A percentile compares a stretch with the other conserved stretches of the same genome.
Conservation (phyloP, 2,797 vertebrate species). For the Myioborus miniatus region DNA sequence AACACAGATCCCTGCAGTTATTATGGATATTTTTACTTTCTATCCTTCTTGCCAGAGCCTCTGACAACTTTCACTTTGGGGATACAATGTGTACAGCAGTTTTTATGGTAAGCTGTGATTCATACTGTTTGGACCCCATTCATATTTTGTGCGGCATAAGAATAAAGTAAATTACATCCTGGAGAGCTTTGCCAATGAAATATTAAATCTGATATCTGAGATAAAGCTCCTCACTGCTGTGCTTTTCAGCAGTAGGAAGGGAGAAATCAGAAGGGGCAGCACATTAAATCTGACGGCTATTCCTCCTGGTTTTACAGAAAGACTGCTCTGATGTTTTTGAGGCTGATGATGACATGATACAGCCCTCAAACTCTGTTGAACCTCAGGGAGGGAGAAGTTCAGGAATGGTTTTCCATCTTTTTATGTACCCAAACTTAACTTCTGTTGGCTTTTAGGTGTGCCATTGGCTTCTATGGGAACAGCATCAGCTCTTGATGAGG, state of each 20-base stretch:
- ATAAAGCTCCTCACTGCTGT: neutral
- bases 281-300: neutral
- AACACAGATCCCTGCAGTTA: neutral
- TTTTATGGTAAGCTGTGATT: neutral
- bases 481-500: neutral
- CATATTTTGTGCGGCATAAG: neutral
- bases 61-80: neutral
- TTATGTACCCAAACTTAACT: neutral
- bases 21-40: neutral
- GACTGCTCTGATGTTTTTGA: neutral
- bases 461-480: neutral
- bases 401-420: neutral
- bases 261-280: neutral
- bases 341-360: neutral
- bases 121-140: neutral
- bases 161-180: neutral
- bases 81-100: neutral
- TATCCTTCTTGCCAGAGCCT: neutral
- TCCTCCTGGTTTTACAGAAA: neutral
- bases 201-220: neutral
- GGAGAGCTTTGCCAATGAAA: conserved; percentile 5
- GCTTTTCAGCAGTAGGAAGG: neutral
- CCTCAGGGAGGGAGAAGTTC: neutral
- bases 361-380: neutral
- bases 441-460: neutral